Evolutionary conservation across 2,888 invertebrate genomes (phyloP).

Genomic region (Lampropteryx suffumata): DNA sequence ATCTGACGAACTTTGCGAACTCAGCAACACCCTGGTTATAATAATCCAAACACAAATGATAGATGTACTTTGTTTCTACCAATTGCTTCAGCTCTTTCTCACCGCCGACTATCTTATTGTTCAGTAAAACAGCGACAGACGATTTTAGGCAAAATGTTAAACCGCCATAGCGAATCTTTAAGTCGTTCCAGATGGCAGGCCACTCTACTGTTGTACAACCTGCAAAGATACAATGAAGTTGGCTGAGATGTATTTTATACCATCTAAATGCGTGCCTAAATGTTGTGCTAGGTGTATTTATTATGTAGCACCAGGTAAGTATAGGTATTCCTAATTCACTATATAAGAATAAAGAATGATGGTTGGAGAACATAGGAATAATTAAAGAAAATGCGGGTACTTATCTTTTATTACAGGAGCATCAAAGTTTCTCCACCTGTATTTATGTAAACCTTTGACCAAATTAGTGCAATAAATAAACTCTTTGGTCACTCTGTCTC

Average conservation of each 20-base stretch:
- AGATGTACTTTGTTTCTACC: conserved; percentile 69
- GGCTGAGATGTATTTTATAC: no score
- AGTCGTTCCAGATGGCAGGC: conserved; percentile 58
- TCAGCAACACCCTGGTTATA: conserved; percentile 62
- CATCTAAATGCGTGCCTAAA: neutral
- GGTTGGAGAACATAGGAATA: no score
- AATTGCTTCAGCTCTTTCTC: conserved; percentile 71
- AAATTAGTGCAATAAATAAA: conserved; percentile 63
- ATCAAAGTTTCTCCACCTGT: conserved; percentile 55
- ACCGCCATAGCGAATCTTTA: conserved; percentile 69
- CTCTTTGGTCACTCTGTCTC: conserved; percentile 61
- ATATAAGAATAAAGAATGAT: no score
- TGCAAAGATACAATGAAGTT: conserved; percentile 28
- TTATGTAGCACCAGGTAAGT: no score
- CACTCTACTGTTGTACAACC: conserved; percentile 69
- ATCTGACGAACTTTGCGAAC: conserved; percentile 65
- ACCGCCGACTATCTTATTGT: conserved; percentile 79
- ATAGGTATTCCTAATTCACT: no score
- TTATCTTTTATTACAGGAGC: conserved; percentile 63
- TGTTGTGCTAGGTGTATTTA: no score
- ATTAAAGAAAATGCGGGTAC: neutral
- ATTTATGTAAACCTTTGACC: conserved; percentile 62
- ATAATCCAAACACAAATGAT: conserved; percentile 71
- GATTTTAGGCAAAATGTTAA: conserved; percentile 67
- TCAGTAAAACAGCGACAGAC: conserved; percentile 74